Conservation (phyloP, 2,888 invertebrate genomes). For the Anoplius nigerrimus region DNA sequence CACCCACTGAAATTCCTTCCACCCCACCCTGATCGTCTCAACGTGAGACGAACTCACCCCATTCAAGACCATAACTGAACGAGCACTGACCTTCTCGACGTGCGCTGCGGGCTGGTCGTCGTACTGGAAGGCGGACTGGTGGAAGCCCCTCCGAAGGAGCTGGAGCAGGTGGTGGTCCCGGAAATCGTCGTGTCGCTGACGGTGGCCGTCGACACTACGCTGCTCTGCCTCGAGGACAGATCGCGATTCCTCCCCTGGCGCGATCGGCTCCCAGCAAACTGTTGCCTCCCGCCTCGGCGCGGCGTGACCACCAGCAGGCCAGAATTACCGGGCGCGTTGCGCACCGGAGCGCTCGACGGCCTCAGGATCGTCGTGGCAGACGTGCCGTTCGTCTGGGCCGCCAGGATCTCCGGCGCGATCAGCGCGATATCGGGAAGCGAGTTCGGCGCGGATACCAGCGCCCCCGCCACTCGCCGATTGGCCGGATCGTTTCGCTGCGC, state of each 20-base stretch:
- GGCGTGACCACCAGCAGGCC: constrained; percentile 24
- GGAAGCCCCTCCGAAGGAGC: constrained; percentile 53
- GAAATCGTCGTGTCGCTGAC: constrained; percentile 48
- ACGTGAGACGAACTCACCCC: no score
- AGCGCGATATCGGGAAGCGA: constrained; percentile 69
- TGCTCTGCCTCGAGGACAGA: constrained; percentile 48
- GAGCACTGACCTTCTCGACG: constrained; percentile 56
- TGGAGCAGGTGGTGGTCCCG: constrained; percentile 58
- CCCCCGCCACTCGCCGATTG: constrained; percentile 19
- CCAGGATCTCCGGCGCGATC: constrained; percentile 70
- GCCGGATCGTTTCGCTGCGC: constrained; percentile 26
- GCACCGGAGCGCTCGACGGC: constrained; percentile 65
- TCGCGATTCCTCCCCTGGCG: constrained; percentile 33
- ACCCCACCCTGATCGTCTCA: no score
- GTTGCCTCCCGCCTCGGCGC: constrained; percentile 41
- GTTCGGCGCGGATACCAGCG: constrained; percentile 58
- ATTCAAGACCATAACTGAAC: not conserved
- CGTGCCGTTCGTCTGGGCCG: constrained; percentile 68
- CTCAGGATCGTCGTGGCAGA: constrained; percentile 51
- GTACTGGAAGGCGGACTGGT: constrained; percentile 60
- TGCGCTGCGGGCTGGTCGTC: constrained; percentile 61
- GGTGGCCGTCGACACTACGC: constrained; percentile 53
- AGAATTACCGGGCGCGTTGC: constrained; percentile 27
- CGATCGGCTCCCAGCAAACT: constrained; percentile 27
- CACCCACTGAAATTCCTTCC: no score